Base-by-base conservation (phyloP, 1,140 invertebrate species). In the Calosoma granatense region DNA sequence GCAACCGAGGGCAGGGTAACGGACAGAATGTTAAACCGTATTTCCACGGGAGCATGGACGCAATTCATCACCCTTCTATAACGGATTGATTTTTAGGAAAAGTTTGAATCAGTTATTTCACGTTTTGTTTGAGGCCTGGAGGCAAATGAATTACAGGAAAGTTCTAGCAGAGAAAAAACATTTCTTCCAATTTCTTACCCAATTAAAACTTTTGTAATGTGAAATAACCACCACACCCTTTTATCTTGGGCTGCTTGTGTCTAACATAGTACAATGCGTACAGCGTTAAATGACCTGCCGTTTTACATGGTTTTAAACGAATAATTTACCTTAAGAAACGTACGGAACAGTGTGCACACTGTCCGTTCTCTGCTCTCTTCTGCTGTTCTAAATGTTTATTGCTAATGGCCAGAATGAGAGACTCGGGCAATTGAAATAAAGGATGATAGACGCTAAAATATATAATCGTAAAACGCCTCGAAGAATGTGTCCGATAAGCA, bases 151-250 rank as follows among this genome's bases (percentile, higher is more conserved):
- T 47, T 47, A 47, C 41, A 47, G 41, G 6, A 17, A 47, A 47
- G 9, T 47, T 47, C 15, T 17, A 36, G n/a, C 26, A 6, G 41
- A 12, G 41, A 17, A 47, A n/a, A 47, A 47, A 47, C 41, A 47
- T 47, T 47, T 47, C 41, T 47, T 17, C 41, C 41, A 47, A 47
- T 47, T 47, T 47, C 41, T 47, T 47, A 47, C 6, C 41, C 41
- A 47, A 47, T 47, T 47, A 47, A 47, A 47, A 47, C 41, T 47
- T 47, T 47, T 47, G 41, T 47, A 47, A 47, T 47, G 41, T 47
- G 41, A 47, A 47, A 47, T 47, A 47, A 47, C 41, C 41, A 47
- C 41, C 15, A 9, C 41, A 36, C 41, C 41, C 41, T 9, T 47
- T 47, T 47, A 47, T 47, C 41, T 30, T 30, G 4, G 26, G 26